phyloP scores from a whole-genome alignment of 2,888 invertebrate genomes.

The Exocentrus adspersus region DNA sequence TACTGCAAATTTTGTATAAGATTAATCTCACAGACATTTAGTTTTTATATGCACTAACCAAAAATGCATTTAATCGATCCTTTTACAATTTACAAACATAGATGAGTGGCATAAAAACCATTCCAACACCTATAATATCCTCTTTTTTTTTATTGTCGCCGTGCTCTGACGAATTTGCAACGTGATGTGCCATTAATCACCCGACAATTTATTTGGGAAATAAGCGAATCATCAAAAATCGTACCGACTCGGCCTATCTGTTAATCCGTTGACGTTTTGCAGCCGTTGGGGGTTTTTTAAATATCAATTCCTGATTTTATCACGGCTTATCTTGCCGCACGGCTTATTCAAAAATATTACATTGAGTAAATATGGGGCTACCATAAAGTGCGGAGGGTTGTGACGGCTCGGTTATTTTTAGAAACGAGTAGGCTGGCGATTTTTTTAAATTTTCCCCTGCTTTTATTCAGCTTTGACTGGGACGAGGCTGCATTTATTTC shows the following conservation, averaged over 20 bases:
- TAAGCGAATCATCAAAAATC: slow-evolving; percentile 24
- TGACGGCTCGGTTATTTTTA: background rate
- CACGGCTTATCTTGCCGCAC: background rate
- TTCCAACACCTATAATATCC: slow-evolving; percentile 9
- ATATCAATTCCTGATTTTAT: slow-evolving; percentile 1
- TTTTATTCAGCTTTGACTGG: too few relatives aligned
- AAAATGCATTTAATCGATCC: slow-evolving; percentile 9
- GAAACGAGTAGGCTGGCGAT: background rate
- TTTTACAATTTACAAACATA: too few relatives aligned
- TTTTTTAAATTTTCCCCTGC: too few relatives aligned
- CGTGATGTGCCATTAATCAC: slow-evolving; percentile 21
- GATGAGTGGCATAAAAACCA: slow-evolving; percentile 13
- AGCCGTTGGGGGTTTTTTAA: background rate
- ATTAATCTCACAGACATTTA: too few relatives aligned
- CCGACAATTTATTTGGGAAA: slow-evolving; percentile 20
- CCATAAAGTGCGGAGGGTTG: background rate
- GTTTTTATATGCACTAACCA: slow-evolving; percentile 2
- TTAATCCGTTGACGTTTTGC: slow-evolving; percentile 6
- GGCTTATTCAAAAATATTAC: background rate
- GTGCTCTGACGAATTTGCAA: slow-evolving; percentile 19
- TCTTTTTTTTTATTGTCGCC: too few relatives aligned
- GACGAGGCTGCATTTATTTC: too few relatives aligned
- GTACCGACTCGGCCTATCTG: slow-evolving; percentile 8
- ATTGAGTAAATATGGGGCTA: background rate
- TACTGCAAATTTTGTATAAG: too few relatives aligned